Base-by-base conservation (phyloP, 2,113 vertebrate genomes). In the Pitta sordida region DNA sequence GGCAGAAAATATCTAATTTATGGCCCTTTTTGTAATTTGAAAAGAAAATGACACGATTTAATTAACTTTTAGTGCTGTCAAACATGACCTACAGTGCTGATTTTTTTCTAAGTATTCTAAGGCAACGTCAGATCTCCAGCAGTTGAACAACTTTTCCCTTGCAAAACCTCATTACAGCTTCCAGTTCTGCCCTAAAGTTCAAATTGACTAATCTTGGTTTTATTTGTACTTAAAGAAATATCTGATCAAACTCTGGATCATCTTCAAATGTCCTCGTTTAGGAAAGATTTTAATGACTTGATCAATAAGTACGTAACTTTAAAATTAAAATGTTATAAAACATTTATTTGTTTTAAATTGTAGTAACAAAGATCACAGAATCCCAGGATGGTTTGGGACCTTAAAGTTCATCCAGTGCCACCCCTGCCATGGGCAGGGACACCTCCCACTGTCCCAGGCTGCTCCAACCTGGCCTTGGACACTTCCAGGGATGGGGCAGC, bases 11-110 rank as follows among this genome's bases (percentile, higher is more conserved):
- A 93, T 41, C 63, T 41, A 37, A 77, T 88, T 91, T 83, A 85
- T 1, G 2, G 70, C 34, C 34, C 20, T 27, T 79, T 89, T 75
- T 82, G 62, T 75, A 79, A 94, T 88, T 68, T 83, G 83, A 51
- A 90, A 76, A 58, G 70, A 76, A 93, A 93, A 93, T 91, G 5
- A n/a, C 51, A 20, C 23, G 4, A 73, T 91, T 91, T 83, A 90
- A 93, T 93, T 90, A 87, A 49, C 78, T 77, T 90, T 96, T 69
- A 96, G 63, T 76, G 82, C 82, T 63, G 83, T 80, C 88, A 88
- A 36, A 91, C 12, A 51, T 90, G 83, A 91, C 67, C 90, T 93
- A 53, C 14, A 80, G 39, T 41, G 27, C 22, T 90, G 93, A 83
- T 83, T 96, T 90, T 53, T 88, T 77, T 85, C 70, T 13, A 56